Conservation (phyloP, 2,888 invertebrate species). For the Cerastis leucographa region DNA sequence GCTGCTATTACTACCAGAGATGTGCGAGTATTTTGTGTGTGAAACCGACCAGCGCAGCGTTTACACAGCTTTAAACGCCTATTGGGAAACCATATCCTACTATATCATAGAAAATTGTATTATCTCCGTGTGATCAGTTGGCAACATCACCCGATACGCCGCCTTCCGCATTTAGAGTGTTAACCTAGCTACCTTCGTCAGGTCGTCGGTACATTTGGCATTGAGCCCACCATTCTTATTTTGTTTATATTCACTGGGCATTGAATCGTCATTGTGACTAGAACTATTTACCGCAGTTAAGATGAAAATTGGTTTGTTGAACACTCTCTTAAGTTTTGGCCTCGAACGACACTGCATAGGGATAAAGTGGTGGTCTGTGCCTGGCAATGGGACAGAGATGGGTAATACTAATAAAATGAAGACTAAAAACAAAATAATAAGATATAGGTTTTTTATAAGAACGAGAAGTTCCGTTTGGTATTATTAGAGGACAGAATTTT, state of each 20-base stretch:
- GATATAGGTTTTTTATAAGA: neutral
- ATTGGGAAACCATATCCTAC: neutral
- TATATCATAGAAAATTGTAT: neutral
- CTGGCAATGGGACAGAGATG: neutral
- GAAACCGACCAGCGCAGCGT: neutral
- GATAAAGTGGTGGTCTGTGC: neutral
- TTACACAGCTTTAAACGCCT: neutral
- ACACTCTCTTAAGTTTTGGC: neutral
- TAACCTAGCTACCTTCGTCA: constrained; percentile 37
- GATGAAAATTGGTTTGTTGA: constrained; percentile 11
- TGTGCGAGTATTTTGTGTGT: neutral
- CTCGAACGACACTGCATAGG: neutral
- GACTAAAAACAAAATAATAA: neutral
- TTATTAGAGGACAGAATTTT: neutral
- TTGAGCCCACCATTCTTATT: constrained; percentile 42
- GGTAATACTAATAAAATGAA: neutral
- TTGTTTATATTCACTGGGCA: constrained; percentile 36
- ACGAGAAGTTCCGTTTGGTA: neutral
- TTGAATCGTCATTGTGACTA: constrained; percentile 10
- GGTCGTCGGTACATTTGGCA: constrained; percentile 50
- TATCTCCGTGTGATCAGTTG: constrained; percentile 23
- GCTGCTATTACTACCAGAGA: neutral
- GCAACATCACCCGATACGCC: constrained; percentile 19
- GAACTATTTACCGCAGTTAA: constrained; percentile 4
- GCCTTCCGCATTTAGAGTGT: constrained; percentile 50